A percentile compares a stretch with the other conserved stretches of the same genome.
Evolutionary conservation across 2,797 vertebrate genomes (phyloP).

Genomic region (Sciurus vulgaris): DNA sequence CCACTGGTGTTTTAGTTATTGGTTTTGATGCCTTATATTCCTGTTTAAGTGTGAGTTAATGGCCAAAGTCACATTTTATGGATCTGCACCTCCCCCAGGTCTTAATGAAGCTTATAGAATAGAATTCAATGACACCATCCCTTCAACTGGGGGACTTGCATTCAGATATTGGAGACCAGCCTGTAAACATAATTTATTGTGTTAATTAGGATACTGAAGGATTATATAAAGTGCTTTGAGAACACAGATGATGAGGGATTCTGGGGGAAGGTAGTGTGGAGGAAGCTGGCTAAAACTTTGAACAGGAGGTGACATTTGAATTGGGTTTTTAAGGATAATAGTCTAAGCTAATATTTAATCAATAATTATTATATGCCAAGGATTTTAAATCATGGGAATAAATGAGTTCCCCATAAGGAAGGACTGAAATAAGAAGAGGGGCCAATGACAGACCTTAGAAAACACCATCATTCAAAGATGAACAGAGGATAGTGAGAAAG

Average conservation of each 20-base stretch:
- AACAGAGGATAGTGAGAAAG: background rate
- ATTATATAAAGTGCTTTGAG: background rate
- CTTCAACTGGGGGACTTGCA: background rate
- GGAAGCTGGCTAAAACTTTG: background rate
- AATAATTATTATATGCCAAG: background rate
- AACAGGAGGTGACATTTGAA: background rate
- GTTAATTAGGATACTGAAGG: background rate
- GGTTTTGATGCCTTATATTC: constrained; percentile 27
- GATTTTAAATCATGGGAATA: constrained; percentile 8
- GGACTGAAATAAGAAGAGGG: background rate
- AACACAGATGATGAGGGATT: background rate
- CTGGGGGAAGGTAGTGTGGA: background rate
- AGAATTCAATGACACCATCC: background rate
- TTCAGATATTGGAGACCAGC: background rate
- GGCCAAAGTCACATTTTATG: background rate
- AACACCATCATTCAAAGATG: background rate
- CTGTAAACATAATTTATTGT: background rate
- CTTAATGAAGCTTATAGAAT: background rate
- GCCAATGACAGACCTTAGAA: background rate
- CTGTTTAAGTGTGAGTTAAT: background rate
- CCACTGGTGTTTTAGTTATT: background rate
- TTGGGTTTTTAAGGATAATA: constrained; percentile 48
- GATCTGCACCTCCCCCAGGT: background rate
- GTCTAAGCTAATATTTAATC: background rate
- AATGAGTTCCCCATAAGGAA: background rate